Percentiles rank a stretch among this genome's conserved stretches.
phyloP scores from a whole-genome alignment of 2,888 invertebrate genomes.

The Cordylochernes scorpioides region DNA sequence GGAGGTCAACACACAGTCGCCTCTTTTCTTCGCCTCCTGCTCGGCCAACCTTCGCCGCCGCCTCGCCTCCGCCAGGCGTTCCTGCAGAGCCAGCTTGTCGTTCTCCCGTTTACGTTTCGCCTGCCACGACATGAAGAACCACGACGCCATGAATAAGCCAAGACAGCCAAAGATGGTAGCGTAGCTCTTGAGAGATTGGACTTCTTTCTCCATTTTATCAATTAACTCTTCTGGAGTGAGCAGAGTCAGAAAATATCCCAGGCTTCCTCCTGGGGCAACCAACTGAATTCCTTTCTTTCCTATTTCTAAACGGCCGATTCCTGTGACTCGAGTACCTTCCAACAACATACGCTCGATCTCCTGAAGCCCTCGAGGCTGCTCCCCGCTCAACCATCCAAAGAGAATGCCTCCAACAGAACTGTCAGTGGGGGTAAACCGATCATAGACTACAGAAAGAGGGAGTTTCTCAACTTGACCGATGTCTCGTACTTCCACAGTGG shows the following conservation, averaged over 20 bases:
- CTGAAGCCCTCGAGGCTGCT: conserved; percentile 51
- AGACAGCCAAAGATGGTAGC: conserved; percentile 30
- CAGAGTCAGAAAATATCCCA: conserved; percentile 48
- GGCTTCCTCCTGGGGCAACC: conserved; percentile 40
- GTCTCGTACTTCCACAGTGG: conserved; percentile 43
- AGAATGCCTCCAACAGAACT: conserved; percentile 48
- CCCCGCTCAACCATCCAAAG: conserved; percentile 58
- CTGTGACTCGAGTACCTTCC: conserved; percentile 48
- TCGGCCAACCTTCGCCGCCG: background rate
- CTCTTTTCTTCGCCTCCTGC: background rate
- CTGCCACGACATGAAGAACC: background rate
- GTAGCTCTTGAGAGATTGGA: conserved; percentile 28
- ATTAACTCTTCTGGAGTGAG: conserved; percentile 45
- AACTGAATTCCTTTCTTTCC: conserved; percentile 32
- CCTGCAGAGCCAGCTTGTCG: background rate
- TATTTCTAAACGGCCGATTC: conserved; percentile 43
- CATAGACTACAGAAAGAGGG: conserved; percentile 51
- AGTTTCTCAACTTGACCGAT: conserved; percentile 36
- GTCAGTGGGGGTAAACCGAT: conserved; percentile 48
- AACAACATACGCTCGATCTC: conserved; percentile 61
- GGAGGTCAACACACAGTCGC: background rate
- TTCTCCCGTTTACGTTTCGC: background rate
- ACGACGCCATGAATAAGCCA: conserved; percentile 18
- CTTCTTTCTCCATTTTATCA: conserved; percentile 41
- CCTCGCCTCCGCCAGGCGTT: background rate